Evolutionary conservation across 2,797 vertebrate species (phyloP), one percentile per base, ranked within the genome.

Genomic region (Oreonectes daqikongensis): DNA sequence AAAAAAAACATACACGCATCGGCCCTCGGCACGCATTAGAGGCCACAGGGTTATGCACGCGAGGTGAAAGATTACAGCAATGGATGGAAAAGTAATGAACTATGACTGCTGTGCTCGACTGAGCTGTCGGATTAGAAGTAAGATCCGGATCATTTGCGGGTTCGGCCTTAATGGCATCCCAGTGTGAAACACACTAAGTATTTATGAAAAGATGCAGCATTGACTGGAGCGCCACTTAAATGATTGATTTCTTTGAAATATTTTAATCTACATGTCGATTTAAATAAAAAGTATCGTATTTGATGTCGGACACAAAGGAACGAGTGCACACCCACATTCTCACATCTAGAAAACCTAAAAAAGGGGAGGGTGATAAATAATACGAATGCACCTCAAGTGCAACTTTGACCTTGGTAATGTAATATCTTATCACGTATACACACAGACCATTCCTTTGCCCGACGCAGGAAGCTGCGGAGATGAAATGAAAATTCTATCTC

Each of bases 401-500:
- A 81, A 53, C 67, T 81, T 72, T 80, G 85, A 86, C 86, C 77
- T 87, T 81, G 78, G 61, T 79, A 65, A 79, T 84, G 85, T 87
- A 85, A 85, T 68, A 86, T 84, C 76, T 81, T 84, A 86, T 83
- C 72, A 79, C 72, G 66, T 79, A 83, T 73, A 72, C 87, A 73
- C 68, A 74, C 71, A 75, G 70, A 55, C 67, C 69, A 44, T 44
- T 79, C 22, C 44, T 67, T 74, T 82, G 48, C 68, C 59, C 64
- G 46, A 63, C 69, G 73, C 26, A 63, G 72, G 69, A 79, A 83
- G 72, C 78, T 48, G 73, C 40, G 60, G 61, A 74, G 70, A 78
- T 82, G 79, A 81, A 69, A 79, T 82, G 71, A 66, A 82, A 81
- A 84, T 67, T 38, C 68, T 72, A 81, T 78, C 71, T 68, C 46